Evolutionary conservation across 2,888 invertebrate genomes (phyloP).

Genomic region (Ernsta delagoae): DNA sequence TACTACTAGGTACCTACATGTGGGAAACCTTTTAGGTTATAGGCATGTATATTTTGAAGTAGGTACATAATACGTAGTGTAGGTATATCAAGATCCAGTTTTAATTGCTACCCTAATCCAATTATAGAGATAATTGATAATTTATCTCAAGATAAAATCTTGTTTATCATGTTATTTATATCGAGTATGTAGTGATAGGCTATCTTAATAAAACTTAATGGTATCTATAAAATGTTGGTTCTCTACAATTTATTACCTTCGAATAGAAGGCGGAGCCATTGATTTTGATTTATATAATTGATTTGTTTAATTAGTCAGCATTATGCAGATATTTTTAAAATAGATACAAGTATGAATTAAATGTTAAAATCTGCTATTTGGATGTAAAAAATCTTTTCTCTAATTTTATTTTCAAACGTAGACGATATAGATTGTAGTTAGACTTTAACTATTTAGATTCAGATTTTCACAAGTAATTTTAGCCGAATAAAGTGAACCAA

Average conservation of each 20-base stretch:
- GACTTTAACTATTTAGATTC: no score
- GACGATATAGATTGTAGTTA: no score
- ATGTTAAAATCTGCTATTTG: no score
- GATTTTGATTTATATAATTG: neutral
- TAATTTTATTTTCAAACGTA: no score
- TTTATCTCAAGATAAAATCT: conserved; percentile 22
- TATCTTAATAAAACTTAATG: conserved; percentile 17
- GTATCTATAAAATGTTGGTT: conserved; percentile 19
- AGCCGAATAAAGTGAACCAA: no score
- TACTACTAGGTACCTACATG: neutral
- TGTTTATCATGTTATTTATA: conserved; percentile 26
- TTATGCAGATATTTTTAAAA: neutral
- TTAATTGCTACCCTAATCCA: conserved; percentile 20
- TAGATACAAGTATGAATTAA: neutral
- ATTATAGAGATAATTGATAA: conserved; percentile 23
- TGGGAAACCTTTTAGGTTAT: no score
- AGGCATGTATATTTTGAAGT: no score
- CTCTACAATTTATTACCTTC: neutral
- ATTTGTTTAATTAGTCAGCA: neutral
- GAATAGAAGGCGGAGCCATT: neutral
- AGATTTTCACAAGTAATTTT: no score
- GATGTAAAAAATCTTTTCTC: no score
- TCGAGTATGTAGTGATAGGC: conserved; percentile 3
- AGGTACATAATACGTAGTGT: neutral
- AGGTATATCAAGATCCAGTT: neutral